Percentiles rank a stretch among this genome's conserved stretches.
phyloP scores from a whole-genome alignment of 1,140 invertebrate species.

The Drosophila ananassae region DNA sequence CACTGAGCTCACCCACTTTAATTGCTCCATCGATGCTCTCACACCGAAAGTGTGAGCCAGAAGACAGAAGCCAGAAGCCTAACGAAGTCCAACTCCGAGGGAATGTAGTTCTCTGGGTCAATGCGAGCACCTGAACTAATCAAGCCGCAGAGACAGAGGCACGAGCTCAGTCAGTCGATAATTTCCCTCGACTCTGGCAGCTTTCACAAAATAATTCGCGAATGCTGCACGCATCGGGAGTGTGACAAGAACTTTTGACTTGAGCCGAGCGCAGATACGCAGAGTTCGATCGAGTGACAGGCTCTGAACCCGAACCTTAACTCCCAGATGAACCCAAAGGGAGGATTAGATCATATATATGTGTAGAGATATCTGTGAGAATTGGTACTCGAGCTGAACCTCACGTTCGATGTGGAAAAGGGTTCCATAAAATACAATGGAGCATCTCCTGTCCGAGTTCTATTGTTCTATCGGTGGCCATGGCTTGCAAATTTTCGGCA shows the following conservation, averaged over 20 bases:
- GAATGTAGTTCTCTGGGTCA: constrained; percentile 80
- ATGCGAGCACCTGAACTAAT: constrained; percentile 77
- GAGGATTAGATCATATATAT: constrained; percentile 25
- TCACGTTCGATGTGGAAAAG: constrained; percentile 59
- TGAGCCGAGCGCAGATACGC: constrained; percentile 12
- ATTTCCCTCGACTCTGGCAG: constrained; percentile 51
- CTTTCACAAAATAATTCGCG: constrained; percentile 64
- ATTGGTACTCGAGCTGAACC: constrained; percentile 63
- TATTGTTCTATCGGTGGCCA: constrained; percentile 66
- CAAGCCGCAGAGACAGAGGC: constrained; percentile 49
- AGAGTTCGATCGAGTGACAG: constrained; percentile 63
- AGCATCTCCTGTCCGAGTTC: constrained; percentile 60
- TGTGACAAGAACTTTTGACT: constrained; percentile 31
- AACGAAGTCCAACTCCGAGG: not conserved
- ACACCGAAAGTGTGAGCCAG: constrained; percentile 41
- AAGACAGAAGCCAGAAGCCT: constrained; percentile 16
- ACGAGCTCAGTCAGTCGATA: constrained; percentile 37
- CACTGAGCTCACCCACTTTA: constrained; percentile 52
- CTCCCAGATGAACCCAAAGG: constrained; percentile 17
- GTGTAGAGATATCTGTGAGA: constrained; percentile 47
- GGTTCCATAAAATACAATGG: constrained; percentile 77
- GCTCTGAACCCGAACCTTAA: constrained; percentile 7
- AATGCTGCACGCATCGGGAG: constrained; percentile 42
- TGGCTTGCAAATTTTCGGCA: constrained; percentile 69
- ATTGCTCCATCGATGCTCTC: constrained; percentile 63